phyloP scores from a whole-genome alignment of 37 sponge, comb jelly and placozoan genomes.

The Chondrilla cf. caribensis region DNA sequence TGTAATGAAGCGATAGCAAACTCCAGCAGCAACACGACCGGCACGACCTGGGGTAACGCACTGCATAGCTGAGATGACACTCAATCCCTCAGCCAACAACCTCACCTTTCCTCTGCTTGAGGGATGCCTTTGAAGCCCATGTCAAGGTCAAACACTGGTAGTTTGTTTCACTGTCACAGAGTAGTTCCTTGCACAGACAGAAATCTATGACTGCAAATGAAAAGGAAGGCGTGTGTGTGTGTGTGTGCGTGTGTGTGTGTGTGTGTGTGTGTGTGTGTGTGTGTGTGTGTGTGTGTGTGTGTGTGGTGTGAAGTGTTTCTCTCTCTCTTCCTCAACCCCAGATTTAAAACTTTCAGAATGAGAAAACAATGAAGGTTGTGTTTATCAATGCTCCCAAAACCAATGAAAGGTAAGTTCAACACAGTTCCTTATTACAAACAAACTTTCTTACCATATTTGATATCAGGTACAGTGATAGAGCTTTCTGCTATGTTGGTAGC shows the following conservation, averaged over 20 bases:
- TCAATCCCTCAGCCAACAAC: no score
- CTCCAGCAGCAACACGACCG: constrained; percentile 83
- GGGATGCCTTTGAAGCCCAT: constrained; percentile 89
- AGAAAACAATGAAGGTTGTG: no score
- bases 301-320: background rate
- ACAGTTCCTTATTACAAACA: background rate
- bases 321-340: no score
- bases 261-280: no score
- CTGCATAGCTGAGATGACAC: no score
- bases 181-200: constrained; percentile 91
- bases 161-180: constrained; percentile 73
- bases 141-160: constrained; percentile 62
- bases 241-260: no score
- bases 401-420: background rate
- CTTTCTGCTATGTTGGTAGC: constrained; percentile 99
- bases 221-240: background rate
- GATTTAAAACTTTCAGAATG: no score
- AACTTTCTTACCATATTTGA: constrained; percentile 82
- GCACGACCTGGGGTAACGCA: constrained; percentile 59
- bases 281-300: background rate
- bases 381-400: no score
- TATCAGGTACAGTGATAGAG: constrained; percentile 95
- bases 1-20: constrained; percentile 82
- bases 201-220: constrained; percentile 77
- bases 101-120: constrained; percentile 81